Conservation (phyloP, 2,888 invertebrate species). For the Diarsia mendica region DNA sequence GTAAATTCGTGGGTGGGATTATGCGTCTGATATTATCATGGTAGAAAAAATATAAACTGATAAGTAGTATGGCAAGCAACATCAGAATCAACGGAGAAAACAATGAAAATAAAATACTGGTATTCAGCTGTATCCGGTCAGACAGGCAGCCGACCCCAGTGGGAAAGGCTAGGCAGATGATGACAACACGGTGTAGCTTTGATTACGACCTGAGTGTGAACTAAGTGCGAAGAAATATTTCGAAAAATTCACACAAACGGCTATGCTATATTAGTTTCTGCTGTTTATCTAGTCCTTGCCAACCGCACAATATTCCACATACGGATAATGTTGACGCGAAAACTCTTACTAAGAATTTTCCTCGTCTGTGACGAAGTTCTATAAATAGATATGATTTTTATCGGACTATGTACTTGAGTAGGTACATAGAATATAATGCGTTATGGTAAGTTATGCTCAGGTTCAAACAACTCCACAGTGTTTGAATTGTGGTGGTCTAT, state of each 20-base stretch:
- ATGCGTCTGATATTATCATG: no score
- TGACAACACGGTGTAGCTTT: no score
- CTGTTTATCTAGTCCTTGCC: background rate
- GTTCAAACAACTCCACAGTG: slow-evolving; percentile 56
- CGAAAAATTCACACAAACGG: background rate
- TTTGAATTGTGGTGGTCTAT: slow-evolving; percentile 24
- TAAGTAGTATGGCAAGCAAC: no score
- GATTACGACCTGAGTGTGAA: no score
- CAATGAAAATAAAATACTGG: no score
- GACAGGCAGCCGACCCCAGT: no score
- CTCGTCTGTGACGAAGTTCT: slow-evolving; percentile 67
- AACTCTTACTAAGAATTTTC: slow-evolving; percentile 65
- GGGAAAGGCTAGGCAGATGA: no score
- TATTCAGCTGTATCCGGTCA: no score
- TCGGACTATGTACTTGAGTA: slow-evolving; percentile 13
- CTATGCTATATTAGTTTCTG: background rate
- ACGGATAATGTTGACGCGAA: slow-evolving; percentile 50
- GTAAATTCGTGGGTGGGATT: no score
- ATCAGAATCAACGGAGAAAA: no score
- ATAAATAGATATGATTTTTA: slow-evolving; percentile 71
- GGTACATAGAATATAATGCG: slow-evolving; percentile 21
- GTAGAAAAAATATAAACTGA: no score
- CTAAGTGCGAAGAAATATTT: background rate
- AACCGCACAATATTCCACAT: slow-evolving; percentile 25
- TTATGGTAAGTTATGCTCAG: slow-evolving; percentile 39